Base-by-base conservation (phyloP, 2,113 vertebrate species). In the Zosterops hypoxanthus region DNA sequence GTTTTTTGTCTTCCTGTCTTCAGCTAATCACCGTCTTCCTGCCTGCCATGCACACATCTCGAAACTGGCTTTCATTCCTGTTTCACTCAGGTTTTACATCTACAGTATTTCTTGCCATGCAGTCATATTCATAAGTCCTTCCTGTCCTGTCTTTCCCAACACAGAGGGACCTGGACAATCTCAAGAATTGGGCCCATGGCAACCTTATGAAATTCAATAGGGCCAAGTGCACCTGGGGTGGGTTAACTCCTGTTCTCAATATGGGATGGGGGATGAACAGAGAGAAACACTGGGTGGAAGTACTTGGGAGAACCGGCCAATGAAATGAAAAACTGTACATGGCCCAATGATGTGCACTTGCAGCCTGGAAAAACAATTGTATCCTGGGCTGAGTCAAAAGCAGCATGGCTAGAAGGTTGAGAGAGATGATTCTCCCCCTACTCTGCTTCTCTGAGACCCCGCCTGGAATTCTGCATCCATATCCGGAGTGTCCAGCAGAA, bases 201-300 rank as follows among this genome's bases (percentile, higher is more conserved):
- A 59, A 22, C 24, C 8, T 59, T 34, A 42, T 21, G 31, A 76
- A 76, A 76, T 59, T 66, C 21, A 41, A 2, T 1, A 2, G 11
- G 21, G 6, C 8, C 16, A 59, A 66, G 25, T 17, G 16, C 8
- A 44, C 26, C 36, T 49, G 31, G 7, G 16, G 2, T 31, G 25
- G 16, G 34, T 12, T 41, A 44, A 34, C 5, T 31, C 21, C 7
- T 0, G 0, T 31, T 76, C 31, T 68, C 46, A 31, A 1, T 59
- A 22, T 22, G 33, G 26, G 11, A 25, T 33, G 11, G 5, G 5
- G 9, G 7, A 22, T 59, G 25, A 59, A 44, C 11, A 68, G 13
- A 68, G 34, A 31, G 25, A 50, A 50, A 86, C 0, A 0, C 12
- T 75, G 34, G 29, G 24, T 0, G 0, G 25, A 76, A 44, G 3